Conservation (phyloP, 1,140 invertebrate species). For the Pseudobourletiella spinata region DNA sequence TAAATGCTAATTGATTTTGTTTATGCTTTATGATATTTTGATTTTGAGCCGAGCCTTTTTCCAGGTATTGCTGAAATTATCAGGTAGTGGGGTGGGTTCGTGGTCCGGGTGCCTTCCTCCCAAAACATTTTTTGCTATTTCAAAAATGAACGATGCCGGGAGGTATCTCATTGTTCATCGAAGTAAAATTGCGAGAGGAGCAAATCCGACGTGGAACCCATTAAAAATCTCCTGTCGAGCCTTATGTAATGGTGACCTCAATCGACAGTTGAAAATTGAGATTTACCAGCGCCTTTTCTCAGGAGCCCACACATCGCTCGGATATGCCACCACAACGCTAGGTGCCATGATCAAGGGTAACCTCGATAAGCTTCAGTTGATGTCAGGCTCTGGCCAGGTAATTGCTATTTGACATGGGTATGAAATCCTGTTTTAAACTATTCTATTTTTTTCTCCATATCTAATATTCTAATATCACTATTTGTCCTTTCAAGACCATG, state of each 20-base stretch:
- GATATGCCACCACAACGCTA: conserved; percentile 41
- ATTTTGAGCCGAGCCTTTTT: no score
- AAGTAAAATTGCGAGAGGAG: conserved; percentile 16
- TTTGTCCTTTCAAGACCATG: not conserved
- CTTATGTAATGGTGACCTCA: conserved; percentile 50
- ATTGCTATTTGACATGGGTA: not conserved
- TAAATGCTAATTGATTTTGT: not conserved
- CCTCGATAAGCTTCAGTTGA: conserved; percentile 34
- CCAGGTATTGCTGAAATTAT: no score
- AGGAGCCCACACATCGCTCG: conserved; percentile 46
- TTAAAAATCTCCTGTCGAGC: conserved; percentile 14
- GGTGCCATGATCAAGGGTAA: conserved; percentile 39
- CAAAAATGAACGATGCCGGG: conserved; percentile 44
- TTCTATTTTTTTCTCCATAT: not conserved
- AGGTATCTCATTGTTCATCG: conserved; percentile 42
- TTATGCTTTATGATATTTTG: not conserved
- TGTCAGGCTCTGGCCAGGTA: conserved; percentile 19
- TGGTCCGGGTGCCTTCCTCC: conserved; percentile 13
- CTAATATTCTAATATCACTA: not conserved
- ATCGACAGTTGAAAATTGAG: conserved; percentile 43
- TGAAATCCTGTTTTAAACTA: no score
- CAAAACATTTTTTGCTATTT: conserved; percentile 46
- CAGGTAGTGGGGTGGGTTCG: no score
- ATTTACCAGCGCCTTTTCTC: conserved; percentile 41
- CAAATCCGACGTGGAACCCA: conserved; percentile 28